Evolutionary conservation across 1,140 invertebrate species (phyloP).

Genomic region (Drosophila teissieri): DNA sequence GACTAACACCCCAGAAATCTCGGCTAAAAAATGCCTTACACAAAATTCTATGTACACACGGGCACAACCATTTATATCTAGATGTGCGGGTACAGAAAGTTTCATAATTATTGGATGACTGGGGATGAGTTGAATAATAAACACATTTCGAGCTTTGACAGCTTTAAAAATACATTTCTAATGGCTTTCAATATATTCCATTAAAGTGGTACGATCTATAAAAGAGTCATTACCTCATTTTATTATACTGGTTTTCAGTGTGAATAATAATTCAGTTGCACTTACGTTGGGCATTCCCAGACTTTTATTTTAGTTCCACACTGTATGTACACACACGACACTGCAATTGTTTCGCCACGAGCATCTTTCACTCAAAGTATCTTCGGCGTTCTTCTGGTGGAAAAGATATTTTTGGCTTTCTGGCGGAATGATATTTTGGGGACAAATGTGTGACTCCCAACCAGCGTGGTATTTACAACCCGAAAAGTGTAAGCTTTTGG

Average conservation of each 20-base stretch:
- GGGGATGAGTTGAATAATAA: constrained; percentile 29
- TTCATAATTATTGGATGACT: constrained; percentile 30
- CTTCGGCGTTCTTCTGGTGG: constrained; percentile 36
- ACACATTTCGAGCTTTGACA: constrained; percentile 37
- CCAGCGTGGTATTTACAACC: constrained; percentile 31
- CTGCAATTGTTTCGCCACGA: constrained; percentile 50
- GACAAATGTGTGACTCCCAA: constrained; percentile 40
- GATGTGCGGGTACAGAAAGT: constrained; percentile 27
- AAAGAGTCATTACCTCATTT: neutral
- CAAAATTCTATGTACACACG: constrained; percentile 43
- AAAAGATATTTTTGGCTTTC: constrained; percentile 39
- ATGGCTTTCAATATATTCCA: constrained; percentile 2
- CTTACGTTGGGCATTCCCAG: no score
- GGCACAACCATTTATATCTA: neutral
- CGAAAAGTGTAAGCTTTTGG: constrained; percentile 12
- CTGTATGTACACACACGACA: constrained; percentile 35
- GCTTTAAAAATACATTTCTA: constrained; percentile 20
- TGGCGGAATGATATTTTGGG: constrained; percentile 48
- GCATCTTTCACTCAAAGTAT: constrained; percentile 51
- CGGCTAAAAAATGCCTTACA: constrained; percentile 47
- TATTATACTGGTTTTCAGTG: no score
- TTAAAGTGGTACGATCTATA: neutral
- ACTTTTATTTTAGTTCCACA: constrained; percentile 12
- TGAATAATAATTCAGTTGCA: no score
- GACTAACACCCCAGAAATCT: constrained; percentile 40